Evolutionary conservation across 2,113 vertebrate species (phyloP).

Genomic region (Charina bottae): DNA sequence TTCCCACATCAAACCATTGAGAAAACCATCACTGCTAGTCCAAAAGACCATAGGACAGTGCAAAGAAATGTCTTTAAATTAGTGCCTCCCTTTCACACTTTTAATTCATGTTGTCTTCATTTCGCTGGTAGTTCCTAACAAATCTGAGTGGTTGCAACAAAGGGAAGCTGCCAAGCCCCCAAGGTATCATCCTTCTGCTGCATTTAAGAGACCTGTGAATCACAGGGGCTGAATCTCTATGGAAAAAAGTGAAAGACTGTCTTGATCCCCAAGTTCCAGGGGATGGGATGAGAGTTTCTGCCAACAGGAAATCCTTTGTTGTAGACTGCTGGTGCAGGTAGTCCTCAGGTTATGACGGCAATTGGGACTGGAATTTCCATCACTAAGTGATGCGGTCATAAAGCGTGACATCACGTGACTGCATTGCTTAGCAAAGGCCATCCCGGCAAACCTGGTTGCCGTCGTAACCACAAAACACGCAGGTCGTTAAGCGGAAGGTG

Average conservation of each 20-base stretch:
- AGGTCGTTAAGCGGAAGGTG: too few relatives aligned
- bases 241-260: not conserved
- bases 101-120: not conserved
- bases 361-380: too few relatives aligned
- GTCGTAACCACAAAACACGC: too few relatives aligned
- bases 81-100: not conserved
- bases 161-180: too few relatives aligned
- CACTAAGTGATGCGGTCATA: too few relatives aligned
- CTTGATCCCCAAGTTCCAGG: not conserved
- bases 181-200: not conserved
- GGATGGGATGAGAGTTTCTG: not conserved
- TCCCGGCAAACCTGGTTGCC: too few relatives aligned
- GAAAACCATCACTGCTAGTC: not conserved
- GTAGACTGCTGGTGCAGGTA: not conserved
- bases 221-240: not conserved
- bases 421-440: too few relatives aligned
- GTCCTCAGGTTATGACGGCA: too few relatives aligned
- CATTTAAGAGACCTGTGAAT: not conserved
- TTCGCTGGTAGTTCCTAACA: not conserved
- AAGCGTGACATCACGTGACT: too few relatives aligned
- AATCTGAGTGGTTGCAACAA: not conserved
- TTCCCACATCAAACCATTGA: not conserved
- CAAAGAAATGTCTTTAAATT: not conserved
- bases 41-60: not conserved
- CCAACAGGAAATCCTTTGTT: not conserved